Conservation (phyloP, 2,888 invertebrate species). For the Nebria salina region DNA sequence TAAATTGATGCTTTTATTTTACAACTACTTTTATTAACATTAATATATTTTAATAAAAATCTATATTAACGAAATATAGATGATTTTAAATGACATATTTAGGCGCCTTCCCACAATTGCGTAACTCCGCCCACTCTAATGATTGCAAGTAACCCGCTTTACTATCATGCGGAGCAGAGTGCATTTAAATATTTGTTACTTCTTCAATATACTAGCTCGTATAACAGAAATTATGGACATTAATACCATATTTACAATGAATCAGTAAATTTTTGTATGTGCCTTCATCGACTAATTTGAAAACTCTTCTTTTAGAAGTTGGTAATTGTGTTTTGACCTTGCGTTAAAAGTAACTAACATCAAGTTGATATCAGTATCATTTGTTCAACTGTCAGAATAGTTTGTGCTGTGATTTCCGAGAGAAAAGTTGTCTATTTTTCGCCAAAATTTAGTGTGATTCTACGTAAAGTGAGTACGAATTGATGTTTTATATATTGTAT, state of each 20-base stretch:
- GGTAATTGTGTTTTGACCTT: neutral
- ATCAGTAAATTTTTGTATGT: too few species aligned
- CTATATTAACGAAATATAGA: too few species aligned
- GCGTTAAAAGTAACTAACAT: neutral
- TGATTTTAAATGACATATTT: too few species aligned
- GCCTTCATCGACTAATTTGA: neutral
- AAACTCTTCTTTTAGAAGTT: neutral
- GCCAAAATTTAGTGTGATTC: constrained; percentile 11
- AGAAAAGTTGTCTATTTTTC: neutral
- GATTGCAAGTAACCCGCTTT: too few species aligned
- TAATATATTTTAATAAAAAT: too few species aligned
- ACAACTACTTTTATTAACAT: neutral
- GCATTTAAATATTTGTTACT: too few species aligned
- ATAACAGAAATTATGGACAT: too few species aligned
- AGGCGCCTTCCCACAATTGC: too few species aligned
- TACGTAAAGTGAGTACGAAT: constrained; percentile 27
- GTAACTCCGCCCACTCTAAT: too few species aligned
- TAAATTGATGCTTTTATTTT: neutral
- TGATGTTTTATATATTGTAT: neutral
- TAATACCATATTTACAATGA: too few species aligned
- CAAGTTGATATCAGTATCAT: constrained; percentile 17
- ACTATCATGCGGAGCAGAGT: too few species aligned
- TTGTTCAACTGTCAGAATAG: constrained; percentile 37
- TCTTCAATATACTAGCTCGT: too few species aligned
- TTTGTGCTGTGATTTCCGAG: constrained; percentile 25